Percentiles rank a stretch among this genome's conserved stretches.
Evolutionary conservation across 2,113 vertebrate species (phyloP).

Genomic region (Hoplias malabaricus): DNA sequence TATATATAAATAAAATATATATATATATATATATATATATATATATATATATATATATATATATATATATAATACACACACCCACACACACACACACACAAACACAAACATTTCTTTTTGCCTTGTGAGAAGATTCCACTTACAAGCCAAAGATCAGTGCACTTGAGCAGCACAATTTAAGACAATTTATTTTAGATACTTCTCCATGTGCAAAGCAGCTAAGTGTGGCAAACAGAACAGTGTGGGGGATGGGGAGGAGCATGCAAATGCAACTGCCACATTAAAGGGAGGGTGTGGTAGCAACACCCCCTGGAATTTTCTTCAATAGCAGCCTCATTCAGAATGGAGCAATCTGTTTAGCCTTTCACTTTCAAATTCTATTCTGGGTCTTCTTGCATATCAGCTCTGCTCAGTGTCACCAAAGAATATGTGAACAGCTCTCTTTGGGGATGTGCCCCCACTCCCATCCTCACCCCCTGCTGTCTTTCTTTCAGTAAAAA

Average conservation of each 20-base stretch:
- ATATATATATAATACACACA: too few species aligned
- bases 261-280: constrained; percentile 13
- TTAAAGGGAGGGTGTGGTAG: constrained; percentile 4
- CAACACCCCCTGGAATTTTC: constrained; percentile 8
- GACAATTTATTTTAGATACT: background rate
- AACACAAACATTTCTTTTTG: too few species aligned
- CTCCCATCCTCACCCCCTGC: background rate
- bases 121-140: too few species aligned
- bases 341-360: constrained; percentile 15
- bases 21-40: too few species aligned
- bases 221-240: background rate
- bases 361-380: constrained; percentile 39
- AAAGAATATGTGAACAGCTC: constrained; percentile 29
- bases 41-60: too few species aligned
- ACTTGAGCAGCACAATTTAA: background rate
- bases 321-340: background rate
- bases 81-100: too few species aligned
- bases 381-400: constrained; percentile 19
- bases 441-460: constrained; percentile 10
- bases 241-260: background rate
- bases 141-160: background rate
- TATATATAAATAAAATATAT: too few species aligned
- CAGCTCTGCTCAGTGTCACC: constrained; percentile 32
- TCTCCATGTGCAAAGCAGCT: background rate
- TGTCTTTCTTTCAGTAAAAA: constrained; percentile 46